Evolutionary conservation across 2,113 vertebrate species (phyloP).

Genomic region (Heterocephalus glaber): DNA sequence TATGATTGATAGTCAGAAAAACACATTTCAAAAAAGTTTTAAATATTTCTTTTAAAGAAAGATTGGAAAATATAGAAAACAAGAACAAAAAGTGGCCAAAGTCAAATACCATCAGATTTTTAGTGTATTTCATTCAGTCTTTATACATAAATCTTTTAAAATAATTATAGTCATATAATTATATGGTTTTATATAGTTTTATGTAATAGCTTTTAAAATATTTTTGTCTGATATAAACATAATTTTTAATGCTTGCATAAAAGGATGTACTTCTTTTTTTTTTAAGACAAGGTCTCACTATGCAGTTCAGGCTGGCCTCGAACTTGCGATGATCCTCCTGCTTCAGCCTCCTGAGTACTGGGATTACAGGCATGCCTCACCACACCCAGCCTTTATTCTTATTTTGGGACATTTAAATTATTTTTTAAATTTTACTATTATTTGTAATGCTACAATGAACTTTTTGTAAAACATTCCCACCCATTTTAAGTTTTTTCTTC

Average conservation of each 20-base stretch:
- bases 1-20: slow-evolving; percentile 30
- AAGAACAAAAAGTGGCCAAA: neutral
- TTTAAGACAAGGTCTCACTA: neutral
- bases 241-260: slow-evolving; percentile 27
- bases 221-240: slow-evolving; percentile 9
- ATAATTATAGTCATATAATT: neutral
- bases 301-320: neutral
- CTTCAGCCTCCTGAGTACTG: neutral
- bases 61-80: neutral
- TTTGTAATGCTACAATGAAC: neutral
- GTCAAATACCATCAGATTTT: neutral
- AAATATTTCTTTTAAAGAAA: slow-evolving; percentile 40
- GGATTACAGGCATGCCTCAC: neutral
- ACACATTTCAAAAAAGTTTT: neutral
- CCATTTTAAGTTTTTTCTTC: slow-evolving; percentile 3
- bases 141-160: neutral
- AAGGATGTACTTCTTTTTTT: slow-evolving; percentile 1
- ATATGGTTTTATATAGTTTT: neutral
- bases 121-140: slow-evolving; percentile 26
- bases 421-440: slow-evolving; percentile 21
- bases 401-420: neutral
- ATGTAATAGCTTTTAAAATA: neutral
- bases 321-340: neutral
- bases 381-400: neutral
- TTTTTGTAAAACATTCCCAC: neutral